Conservation (phyloP, 2,797 vertebrate genomes). For the Varecia variegata region DNA sequence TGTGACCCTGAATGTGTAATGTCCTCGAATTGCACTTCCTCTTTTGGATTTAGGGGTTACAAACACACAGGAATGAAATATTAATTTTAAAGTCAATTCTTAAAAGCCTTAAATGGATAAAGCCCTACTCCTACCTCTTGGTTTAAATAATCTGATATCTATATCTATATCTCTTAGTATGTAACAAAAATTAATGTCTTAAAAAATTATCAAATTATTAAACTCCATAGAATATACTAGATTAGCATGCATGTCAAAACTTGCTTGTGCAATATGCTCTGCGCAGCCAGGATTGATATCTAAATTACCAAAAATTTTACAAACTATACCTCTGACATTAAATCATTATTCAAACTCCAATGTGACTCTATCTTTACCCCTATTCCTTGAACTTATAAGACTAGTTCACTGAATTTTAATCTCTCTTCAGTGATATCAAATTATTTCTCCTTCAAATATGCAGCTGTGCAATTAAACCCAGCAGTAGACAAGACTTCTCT, state of each 20-base stretch:
- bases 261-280: neutral
- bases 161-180: neutral
- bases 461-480: neutral
- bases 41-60: neutral
- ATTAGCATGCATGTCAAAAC: neutral
- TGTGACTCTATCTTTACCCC: neutral
- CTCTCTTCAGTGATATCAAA: neutral
- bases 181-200: neutral
- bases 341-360: neutral
- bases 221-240: neutral
- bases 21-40: neutral
- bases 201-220: neutral
- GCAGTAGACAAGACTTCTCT: neutral
- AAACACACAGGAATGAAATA: neutral
- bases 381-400: neutral
- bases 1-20: neutral
- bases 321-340: neutral
- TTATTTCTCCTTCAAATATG: neutral
- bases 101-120: neutral
- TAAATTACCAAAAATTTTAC: neutral
- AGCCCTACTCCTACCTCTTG: rapidly evolving
- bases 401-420: neutral
- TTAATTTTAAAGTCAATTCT: neutral
- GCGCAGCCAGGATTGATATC: neutral
- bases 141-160: neutral